Percentiles rank a stretch among this genome's conserved stretches.
phyloP scores from a whole-genome alignment of 1,140 invertebrate species.

The Carposina sasakii region DNA sequence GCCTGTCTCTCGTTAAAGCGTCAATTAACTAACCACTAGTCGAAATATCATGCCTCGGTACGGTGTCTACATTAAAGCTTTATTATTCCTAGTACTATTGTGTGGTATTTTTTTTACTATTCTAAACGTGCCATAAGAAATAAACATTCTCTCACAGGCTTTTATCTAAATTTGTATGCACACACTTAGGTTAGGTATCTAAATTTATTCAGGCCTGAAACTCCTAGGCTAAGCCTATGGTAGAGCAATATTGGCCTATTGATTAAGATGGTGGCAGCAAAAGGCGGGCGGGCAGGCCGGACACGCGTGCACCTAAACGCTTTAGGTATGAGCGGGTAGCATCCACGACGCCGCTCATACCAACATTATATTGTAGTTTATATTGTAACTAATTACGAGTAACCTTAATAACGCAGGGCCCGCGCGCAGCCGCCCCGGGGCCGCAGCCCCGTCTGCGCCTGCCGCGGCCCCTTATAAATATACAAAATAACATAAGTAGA shows the following conservation, averaged over 20 bases:
- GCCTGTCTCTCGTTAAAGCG: constrained; percentile 41
- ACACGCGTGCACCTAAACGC: constrained; percentile 62
- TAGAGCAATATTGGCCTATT: too few species aligned
- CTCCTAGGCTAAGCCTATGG: too few species aligned
- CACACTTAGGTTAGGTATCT: too few species aligned
- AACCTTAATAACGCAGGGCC: constrained; percentile 38
- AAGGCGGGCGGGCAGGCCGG: constrained; percentile 50
- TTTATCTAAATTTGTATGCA: too few species aligned
- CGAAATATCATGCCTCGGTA: constrained; percentile 11
- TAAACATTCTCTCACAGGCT: too few species aligned
- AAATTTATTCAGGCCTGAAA: too few species aligned
- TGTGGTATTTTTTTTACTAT: too few species aligned
- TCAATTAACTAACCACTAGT: constrained; percentile 67
- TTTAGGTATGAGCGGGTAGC: constrained; percentile 71
- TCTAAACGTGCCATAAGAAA: too few species aligned
- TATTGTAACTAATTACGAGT: constrained; percentile 62
- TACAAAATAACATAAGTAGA: constrained; percentile 66
- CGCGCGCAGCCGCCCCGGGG: constrained; percentile 19
- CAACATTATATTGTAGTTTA: constrained; percentile 70
- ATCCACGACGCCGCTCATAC: constrained; percentile 71
- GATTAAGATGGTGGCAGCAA: too few species aligned
- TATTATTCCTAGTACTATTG: too few species aligned
- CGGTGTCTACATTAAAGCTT: neutral
- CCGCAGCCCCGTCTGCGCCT: constrained; percentile 20
- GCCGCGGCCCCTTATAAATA: constrained; percentile 41